Conservation (phyloP, 37 sponge, comb jelly and placozoan species). For the Eunapius fragilis region DNA sequence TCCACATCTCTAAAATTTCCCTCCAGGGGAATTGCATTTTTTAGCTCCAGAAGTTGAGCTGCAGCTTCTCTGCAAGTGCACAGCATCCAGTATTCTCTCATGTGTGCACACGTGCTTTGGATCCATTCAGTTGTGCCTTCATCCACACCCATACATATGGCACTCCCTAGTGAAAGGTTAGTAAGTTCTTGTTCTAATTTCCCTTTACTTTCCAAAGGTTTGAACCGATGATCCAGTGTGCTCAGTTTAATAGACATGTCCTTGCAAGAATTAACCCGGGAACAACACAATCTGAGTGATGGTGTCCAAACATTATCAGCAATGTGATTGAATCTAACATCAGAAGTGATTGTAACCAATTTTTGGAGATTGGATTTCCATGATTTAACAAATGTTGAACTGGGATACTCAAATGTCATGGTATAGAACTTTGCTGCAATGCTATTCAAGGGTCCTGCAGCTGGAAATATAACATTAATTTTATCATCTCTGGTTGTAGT, state of each 20-base stretch:
- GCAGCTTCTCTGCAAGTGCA: conserved; percentile 34
- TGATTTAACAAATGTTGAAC: conserved; percentile 6
- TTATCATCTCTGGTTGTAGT: neutral
- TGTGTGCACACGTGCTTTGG: neutral
- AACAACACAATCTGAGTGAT: conserved; percentile 13
- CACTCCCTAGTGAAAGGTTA: conserved; percentile 6
- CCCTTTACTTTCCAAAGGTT: neutral
- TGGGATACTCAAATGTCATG: neutral
- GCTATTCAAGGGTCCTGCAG: neutral
- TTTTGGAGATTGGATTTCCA: conserved; percentile 6
- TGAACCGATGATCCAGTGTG: conserved; percentile 3
- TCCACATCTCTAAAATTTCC: conserved; percentile 51
- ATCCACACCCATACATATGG: neutral
- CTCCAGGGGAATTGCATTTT: conserved; percentile 12
- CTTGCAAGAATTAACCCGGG: neutral
- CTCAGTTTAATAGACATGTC: conserved; percentile 11
- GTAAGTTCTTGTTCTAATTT: neutral
- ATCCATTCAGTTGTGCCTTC: neutral
- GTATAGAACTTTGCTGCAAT: neutral
- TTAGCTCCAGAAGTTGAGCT: conserved; percentile 16
- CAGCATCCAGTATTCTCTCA: conserved; percentile 22
- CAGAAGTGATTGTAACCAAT: neutral
- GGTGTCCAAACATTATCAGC: conserved; percentile 30
- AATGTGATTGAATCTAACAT: conserved; percentile 8
- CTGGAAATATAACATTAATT: neutral